phyloP scores from a whole-genome alignment of 2,113 vertebrate species.

The Cynocephalus volans region DNA sequence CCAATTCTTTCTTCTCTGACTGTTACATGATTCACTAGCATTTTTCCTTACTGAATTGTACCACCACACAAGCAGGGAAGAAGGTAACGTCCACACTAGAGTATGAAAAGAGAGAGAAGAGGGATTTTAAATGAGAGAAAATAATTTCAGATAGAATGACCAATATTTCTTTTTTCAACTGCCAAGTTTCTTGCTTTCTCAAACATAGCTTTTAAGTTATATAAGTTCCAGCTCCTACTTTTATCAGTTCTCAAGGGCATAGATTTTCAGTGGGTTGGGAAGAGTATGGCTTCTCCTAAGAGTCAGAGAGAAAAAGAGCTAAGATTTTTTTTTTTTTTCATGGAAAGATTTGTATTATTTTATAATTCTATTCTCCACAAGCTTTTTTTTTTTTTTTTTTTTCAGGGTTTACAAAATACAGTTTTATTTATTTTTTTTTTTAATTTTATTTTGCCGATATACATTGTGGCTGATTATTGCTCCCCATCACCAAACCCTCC shows the following conservation, averaged over 20 bases:
- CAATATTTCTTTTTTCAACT: background rate
- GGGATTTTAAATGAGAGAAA: slow-evolving; percentile 45
- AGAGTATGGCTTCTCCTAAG: background rate
- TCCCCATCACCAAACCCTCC: too few species aligned
- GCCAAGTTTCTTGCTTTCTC: background rate
- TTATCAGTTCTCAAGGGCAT: background rate
- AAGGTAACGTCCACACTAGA: background rate
- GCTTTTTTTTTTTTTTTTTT: too few species aligned
- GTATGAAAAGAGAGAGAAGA: background rate
- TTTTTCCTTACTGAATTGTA: slow-evolving; percentile 28
- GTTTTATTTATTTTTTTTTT: too few species aligned
- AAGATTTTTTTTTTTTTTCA: too few species aligned
- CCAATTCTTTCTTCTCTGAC: background rate
- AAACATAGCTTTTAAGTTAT: slow-evolving; percentile 14
- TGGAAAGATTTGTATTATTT: too few species aligned
- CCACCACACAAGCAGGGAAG: background rate
- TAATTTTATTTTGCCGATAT: too few species aligned
- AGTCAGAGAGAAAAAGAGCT: background rate
- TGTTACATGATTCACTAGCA: background rate
- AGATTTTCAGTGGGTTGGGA: background rate
- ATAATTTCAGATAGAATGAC: slow-evolving; percentile 35
- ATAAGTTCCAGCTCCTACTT: background rate
- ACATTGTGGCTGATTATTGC: too few species aligned
- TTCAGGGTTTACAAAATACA: too few species aligned
- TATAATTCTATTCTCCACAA: too few species aligned